A percentile compares a stretch with the other conserved stretches of the same genome.
phyloP scores from a whole-genome alignment of 2,888 invertebrate genomes.

The Melinaea marsaeus region DNA sequence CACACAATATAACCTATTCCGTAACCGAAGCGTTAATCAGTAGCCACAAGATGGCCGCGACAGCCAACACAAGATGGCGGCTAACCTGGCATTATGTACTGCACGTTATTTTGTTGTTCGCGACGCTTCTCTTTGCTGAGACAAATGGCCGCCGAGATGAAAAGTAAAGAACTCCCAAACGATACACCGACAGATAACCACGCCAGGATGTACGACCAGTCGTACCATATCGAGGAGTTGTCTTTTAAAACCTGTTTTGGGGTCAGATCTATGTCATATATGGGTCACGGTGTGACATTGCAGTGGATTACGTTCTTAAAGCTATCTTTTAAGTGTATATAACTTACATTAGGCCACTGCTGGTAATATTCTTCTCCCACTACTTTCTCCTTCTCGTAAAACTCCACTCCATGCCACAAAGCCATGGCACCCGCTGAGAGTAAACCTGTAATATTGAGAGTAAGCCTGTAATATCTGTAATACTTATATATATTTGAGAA shows the following conservation, averaged over 20 bases:
- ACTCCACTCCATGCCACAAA: slow-evolving; percentile 96
- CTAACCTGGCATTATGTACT: slow-evolving; percentile 94
- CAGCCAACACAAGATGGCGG: slow-evolving; percentile 55
- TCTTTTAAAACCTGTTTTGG: slow-evolving; percentile 82
- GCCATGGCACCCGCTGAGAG: slow-evolving; percentile 96
- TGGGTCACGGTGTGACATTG: background rate
- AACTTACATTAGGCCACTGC: slow-evolving; percentile 92
- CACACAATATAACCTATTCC: slow-evolving; percentile 18
- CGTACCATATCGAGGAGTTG: slow-evolving; percentile 85
- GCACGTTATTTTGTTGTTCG: slow-evolving; percentile 87
- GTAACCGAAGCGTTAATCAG: slow-evolving; percentile 67
- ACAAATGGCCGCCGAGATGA: slow-evolving; percentile 88
- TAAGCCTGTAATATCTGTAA: background rate
- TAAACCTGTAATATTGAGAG: slow-evolving; percentile 80
- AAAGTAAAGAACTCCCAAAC: slow-evolving; percentile 85
- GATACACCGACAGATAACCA: slow-evolving; percentile 89
- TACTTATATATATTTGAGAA: too few species aligned
- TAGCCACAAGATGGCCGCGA: slow-evolving; percentile 35
- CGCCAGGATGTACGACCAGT: slow-evolving; percentile 91
- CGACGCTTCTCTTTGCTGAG: slow-evolving; percentile 86
- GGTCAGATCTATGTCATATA: slow-evolving; percentile 14
- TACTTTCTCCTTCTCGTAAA: slow-evolving; percentile 95
- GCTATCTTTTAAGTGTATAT: background rate
- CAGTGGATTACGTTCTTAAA: background rate
- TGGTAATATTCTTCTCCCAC: slow-evolving; percentile 95